Evolutionary conservation across 2,113 vertebrate species (phyloP), one percentile per base, ranked within the genome.

Genomic region (Chascanopsetta lugubris): DNA sequence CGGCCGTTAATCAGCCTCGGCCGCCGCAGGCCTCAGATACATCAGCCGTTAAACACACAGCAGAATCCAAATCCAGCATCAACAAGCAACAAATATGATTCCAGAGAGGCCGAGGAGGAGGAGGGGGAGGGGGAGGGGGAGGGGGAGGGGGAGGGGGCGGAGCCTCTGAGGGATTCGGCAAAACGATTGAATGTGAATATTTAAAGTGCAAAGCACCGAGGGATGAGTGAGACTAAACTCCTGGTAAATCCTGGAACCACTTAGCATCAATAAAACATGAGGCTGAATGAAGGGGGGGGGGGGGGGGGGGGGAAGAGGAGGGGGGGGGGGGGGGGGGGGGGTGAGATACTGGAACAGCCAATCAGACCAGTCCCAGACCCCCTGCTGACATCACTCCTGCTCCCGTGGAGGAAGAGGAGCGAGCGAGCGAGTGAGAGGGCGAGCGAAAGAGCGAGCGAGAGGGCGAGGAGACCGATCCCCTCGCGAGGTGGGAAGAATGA

Each of bases 201-300:
- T 80, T 85, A 73, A 85, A 80, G 72, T 63, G 75, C 32, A 48
- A n/a, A 55, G 58, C 74, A 51, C 69, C 20, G 3, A 75, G 80
- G 74, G 80, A 82, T 40, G 67, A 49, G 51, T 48, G 66, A 77
- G n/a, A 72, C 69, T 83, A 85, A 87, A 89, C 80, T 81, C 67
- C 75, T 80, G 61, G 60, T 87, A 83, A 88, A 87, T 83, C 75
- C 79, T 85, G 62, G 36, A n/a, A 63, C 54, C 72, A 82, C 79
- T 83, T 81, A 70, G 34, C 82, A 89, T 89, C 82, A 76, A 88
- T 89, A 84, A 89, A 85, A 84, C 76, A 90, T 85, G 81, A 88
- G n/a, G 75, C 46, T 20, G 63, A 72, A 38, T 42, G 4, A 49
- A 6, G 27, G 54, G 42, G 17, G 2, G 12, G 7, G 51, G 2